Percentiles rank a stretch among this genome's conserved stretches.
Conservation (phyloP, 2,113 vertebrate genomes). For the Aptenodytes patagonicus region DNA sequence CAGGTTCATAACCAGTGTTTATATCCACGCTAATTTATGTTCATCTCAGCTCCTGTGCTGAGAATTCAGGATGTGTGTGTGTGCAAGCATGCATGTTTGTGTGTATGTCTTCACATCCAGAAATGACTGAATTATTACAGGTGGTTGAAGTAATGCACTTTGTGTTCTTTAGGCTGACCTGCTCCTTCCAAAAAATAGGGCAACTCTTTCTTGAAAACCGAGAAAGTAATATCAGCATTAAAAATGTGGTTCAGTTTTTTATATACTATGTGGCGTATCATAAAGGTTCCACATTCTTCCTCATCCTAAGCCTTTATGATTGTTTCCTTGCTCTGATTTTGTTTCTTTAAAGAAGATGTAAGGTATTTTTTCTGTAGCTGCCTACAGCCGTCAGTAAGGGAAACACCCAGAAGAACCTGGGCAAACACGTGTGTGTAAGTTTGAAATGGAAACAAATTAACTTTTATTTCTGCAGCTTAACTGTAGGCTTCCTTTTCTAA, state of each 20-base stretch:
- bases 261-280: rapidly evolving
- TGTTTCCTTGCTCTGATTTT: background rate
- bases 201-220: background rate
- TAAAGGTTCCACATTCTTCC: background rate
- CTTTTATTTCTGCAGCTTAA: background rate
- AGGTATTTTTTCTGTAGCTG: background rate
- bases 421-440: background rate
- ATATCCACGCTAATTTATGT: background rate
- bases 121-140: background rate
- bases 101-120: background rate
- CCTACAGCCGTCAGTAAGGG: background rate
- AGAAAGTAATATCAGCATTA: background rate
- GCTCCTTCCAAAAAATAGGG: background rate
- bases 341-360: background rate
- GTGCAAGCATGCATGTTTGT: background rate
- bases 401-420: background rate
- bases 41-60: background rate
- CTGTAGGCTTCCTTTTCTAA: background rate
- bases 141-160: background rate
- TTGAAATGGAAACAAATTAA: background rate
- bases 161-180: background rate
- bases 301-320: background rate
- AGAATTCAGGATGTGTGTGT: background rate
- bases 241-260: background rate
- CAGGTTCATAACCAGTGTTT: background rate